Conservation (phyloP, 1,140 invertebrate species). For the Anastrepha ludens region DNA sequence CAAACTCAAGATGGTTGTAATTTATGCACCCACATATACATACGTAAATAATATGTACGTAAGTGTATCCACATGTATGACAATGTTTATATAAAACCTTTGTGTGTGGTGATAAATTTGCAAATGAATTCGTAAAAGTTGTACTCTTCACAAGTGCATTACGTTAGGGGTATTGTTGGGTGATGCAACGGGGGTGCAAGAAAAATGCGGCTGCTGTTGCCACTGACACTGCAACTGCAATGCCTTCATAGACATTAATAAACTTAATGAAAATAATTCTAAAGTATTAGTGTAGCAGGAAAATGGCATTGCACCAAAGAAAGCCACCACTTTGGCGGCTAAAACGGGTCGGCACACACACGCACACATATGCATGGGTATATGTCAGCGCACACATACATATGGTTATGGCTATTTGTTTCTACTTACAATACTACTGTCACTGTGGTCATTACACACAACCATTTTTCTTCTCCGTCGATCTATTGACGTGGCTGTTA, state of each 20-base stretch:
- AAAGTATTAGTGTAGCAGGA: background rate
- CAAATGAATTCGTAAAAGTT: background rate
- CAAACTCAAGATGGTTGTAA: background rate
- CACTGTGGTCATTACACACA: slow-evolving; percentile 8
- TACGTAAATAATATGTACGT: background rate
- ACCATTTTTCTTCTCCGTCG: slow-evolving; percentile 9
- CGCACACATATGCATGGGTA: background rate
- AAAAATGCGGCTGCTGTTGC: too few relatives aligned
- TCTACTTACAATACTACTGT: background rate
- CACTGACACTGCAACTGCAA: slow-evolving; percentile 56
- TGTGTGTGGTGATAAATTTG: background rate
- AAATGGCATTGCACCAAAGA: background rate
- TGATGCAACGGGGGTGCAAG: slow-evolving; percentile 37
- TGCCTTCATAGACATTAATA: slow-evolving; percentile 24
- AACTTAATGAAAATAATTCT: slow-evolving; percentile 27
- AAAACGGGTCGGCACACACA: background rate
- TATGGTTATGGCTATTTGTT: background rate
- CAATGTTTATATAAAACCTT: too few relatives aligned
- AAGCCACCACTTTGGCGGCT: slow-evolving; percentile 9
- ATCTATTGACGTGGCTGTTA: background rate
- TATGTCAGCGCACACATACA: background rate
- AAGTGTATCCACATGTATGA: too few relatives aligned
- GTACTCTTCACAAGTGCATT: background rate
- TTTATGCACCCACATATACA: background rate
- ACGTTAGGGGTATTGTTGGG: background rate